These are phyloP conservation scores for Tenodera sinensis DNA, from an alignment of 2,888 invertebrate genomes.

Conservation along the genomic window DNA sequence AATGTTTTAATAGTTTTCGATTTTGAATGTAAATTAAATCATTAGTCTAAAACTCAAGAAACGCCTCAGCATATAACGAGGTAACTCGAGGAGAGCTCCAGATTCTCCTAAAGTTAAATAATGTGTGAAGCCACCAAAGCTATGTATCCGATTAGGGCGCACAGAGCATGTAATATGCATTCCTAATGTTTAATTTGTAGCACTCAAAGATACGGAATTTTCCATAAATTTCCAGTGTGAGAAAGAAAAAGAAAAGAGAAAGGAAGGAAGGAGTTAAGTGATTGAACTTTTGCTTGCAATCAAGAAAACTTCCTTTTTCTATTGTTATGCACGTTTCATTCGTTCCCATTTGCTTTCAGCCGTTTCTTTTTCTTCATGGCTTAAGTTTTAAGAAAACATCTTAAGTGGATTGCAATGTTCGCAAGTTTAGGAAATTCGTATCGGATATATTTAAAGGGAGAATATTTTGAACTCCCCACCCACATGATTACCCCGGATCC, in stretches of 20 bases:
- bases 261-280: neutral
- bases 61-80: too few relatives aligned
- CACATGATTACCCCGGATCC: neutral
- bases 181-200: too few relatives aligned
- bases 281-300: neutral
- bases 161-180: too few relatives aligned
- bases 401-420: neutral
- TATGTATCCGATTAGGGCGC: too few relatives aligned
- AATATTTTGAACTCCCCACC: neutral
- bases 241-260: neutral
- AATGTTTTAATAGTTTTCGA: too few relatives aligned
- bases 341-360: neutral
- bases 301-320: neutral
- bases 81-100: too few relatives aligned
- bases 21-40: too few relatives aligned
- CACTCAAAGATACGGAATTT: too few relatives aligned
- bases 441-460: neutral
- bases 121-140: too few relatives aligned
- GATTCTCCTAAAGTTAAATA: too few relatives aligned
- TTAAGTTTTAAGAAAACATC: neutral
- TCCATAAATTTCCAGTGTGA: too few relatives aligned
- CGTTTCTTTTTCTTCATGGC: neutral
- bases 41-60: too few relatives aligned
- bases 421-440: neutral
- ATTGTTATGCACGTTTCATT: neutral